A percentile compares a stretch with the other conserved stretches of the same genome.
Conservation (phyloP, 2,797 vertebrate species). For the Coilia nasus region DNA sequence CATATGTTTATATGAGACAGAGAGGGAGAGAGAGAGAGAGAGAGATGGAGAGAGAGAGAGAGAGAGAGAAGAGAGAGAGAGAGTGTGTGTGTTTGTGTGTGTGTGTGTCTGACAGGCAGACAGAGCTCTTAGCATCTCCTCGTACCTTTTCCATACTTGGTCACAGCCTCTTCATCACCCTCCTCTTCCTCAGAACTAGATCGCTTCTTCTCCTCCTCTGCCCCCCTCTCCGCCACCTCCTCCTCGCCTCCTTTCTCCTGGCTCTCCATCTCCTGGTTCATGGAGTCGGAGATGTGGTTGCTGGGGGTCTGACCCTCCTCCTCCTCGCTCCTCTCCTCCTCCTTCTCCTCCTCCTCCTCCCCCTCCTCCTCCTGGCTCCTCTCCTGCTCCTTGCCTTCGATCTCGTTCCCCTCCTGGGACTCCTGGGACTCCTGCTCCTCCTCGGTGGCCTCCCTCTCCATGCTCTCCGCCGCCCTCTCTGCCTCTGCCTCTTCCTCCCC, state of each 20-base stretch:
- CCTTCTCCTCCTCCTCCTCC: constrained; percentile 44
- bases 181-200: constrained; percentile 64
- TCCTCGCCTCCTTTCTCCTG: constrained; percentile 62
- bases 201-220: constrained; percentile 43
- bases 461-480: constrained; percentile 60
- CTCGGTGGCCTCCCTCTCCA: constrained; percentile 35
- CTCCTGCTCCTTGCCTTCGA: constrained; percentile 46
- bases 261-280: constrained; percentile 46
- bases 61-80: no score
- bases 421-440: constrained; percentile 52
- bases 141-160: constrained; percentile 61
- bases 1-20: no score
- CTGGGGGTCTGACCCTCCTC: constrained; percentile 35
- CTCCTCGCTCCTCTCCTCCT: constrained; percentile 43
- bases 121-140: neutral
- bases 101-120: neutral
- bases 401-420: constrained; percentile 49
- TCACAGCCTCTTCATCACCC: constrained; percentile 59
- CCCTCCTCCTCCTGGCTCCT: constrained; percentile 41
- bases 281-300: constrained; percentile 46
- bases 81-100: neutral
- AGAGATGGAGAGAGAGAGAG: no score
- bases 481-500: constrained; percentile 53
- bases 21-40: no score
- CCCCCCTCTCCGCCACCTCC: constrained; percentile 43